Percentiles rank a stretch among this genome's conserved stretches.
Evolutionary conservation across 1,140 invertebrate species (phyloP).

Genomic region (Zaprionus capensis): DNA sequence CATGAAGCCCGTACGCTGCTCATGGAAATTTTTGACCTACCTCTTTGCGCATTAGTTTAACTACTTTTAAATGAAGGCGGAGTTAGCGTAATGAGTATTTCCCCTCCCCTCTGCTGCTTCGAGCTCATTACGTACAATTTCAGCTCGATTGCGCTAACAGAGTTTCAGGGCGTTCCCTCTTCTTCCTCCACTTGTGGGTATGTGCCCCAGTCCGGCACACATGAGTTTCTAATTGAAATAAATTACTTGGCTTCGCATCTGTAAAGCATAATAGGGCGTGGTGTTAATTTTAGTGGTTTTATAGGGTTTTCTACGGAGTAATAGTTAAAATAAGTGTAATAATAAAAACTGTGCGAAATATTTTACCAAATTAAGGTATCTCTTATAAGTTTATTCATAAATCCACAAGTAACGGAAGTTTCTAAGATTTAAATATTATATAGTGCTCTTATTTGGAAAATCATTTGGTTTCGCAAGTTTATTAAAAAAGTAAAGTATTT

Average conservation of each 20-base stretch:
- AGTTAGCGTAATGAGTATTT: slow-evolving; percentile 16
- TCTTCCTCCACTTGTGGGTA: slow-evolving; percentile 3
- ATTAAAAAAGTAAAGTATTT: too few species aligned
- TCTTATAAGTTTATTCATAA: too few species aligned
- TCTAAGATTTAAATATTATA: too few species aligned
- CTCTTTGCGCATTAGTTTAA: slow-evolving; percentile 3
- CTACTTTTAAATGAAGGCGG: slow-evolving; percentile 38
- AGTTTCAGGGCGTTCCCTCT: background rate
- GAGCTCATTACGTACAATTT: background rate
- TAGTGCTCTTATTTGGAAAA: too few species aligned
- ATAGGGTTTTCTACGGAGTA: background rate
- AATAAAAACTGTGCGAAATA: background rate
- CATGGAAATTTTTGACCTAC: background rate
- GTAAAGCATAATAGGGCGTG: background rate
- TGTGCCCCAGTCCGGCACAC: slow-evolving; percentile 12
- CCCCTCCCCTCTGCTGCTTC: background rate
- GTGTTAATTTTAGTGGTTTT: background rate
- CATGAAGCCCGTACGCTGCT: background rate
- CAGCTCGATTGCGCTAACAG: background rate
- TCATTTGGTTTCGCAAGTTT: too few species aligned
- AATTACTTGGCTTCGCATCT: slow-evolving; percentile 52
- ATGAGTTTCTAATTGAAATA: slow-evolving; percentile 81
- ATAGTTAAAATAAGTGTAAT: background rate
- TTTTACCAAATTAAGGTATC: too few species aligned
- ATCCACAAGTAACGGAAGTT: too few species aligned